A percentile compares a stretch with the other conserved stretches of the same genome.
Evolutionary conservation across 2,797 vertebrate species (phyloP).

Genomic region (Salarias fasciatus): DNA sequence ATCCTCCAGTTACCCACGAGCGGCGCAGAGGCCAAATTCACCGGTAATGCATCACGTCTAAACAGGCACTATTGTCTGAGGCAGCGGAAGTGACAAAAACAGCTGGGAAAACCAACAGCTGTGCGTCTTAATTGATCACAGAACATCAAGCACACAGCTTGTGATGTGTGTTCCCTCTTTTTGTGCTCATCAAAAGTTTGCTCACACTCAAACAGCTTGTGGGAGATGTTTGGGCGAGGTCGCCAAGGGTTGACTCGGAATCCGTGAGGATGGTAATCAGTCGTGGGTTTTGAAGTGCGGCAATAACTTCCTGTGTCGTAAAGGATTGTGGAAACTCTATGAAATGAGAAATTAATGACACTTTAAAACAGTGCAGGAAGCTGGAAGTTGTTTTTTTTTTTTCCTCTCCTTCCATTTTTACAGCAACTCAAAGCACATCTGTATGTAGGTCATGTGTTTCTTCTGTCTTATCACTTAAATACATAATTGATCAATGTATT

Average conservation of each 20-base stretch:
- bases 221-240: conserved; percentile 36
- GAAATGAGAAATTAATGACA: too few relatives aligned
- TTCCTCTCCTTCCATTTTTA: too few relatives aligned
- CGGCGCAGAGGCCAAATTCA: conserved; percentile 2
- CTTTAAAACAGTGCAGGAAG: too few relatives aligned
- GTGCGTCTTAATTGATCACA: conserved; percentile 57
- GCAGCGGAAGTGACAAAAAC: conserved; percentile 27
- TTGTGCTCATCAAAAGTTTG: conserved; percentile 47
- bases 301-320: neutral
- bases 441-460: too few relatives aligned
- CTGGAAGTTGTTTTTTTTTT: too few relatives aligned
- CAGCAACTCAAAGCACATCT: too few relatives aligned
- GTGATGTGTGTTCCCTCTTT: conserved; percentile 8
- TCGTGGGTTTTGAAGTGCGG: neutral
- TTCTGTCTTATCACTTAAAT: too few relatives aligned
- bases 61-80: conserved; percentile 28
- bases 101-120: conserved; percentile 51
- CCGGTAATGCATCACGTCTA: conserved; percentile 24
- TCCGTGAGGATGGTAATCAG: conserved; percentile 11
- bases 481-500: too few relatives aligned
- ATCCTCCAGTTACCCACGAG: conserved; percentile 10
- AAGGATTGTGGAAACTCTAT: too few relatives aligned
- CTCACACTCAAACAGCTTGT: conserved; percentile 12
- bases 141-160: neutral
- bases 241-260: conserved; percentile 26